Percentiles rank a stretch among this genome's conserved stretches.
These are phyloP conservation scores for Delichon dasypus DNA, from an alignment of 2,797 vertebrate genomes.

Conservation along the genomic window DNA sequence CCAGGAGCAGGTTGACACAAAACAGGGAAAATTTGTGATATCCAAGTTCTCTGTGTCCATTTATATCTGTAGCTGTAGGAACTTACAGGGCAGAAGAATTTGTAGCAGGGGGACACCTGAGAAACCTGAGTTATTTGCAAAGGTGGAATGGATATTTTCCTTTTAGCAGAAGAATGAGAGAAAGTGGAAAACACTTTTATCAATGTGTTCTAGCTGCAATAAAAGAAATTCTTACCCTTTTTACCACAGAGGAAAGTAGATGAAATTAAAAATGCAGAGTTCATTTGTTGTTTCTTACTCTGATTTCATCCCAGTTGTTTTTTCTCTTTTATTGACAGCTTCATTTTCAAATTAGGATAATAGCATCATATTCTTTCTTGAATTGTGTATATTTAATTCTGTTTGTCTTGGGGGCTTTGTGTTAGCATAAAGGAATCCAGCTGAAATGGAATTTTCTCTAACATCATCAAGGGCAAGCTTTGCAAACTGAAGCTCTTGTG, in stretches of 20 bases:
- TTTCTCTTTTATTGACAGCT: constrained; percentile 13
- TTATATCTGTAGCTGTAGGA: not conserved
- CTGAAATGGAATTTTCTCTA: not conserved
- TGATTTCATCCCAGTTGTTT: not conserved
- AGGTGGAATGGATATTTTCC: not conserved
- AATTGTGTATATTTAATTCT: not conserved
- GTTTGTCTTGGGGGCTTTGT: constrained; percentile 30
- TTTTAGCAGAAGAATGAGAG: not conserved
- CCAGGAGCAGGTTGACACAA: not conserved
- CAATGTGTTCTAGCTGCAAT: not conserved
- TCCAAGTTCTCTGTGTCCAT: not conserved
- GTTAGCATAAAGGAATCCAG: not conserved
- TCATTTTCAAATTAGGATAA: constrained; percentile 52
- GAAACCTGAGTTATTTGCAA: not conserved
- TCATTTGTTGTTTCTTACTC: not conserved
- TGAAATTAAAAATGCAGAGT: not conserved
- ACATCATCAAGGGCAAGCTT: not conserved
- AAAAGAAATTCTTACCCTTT: not conserved
- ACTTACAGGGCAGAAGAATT: not conserved
- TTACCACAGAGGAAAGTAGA: not conserved
- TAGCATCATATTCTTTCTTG: not conserved
- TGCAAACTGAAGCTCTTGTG: not conserved
- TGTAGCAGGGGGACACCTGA: not conserved
- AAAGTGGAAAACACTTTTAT: not conserved
- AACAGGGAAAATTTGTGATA: not conserved